Evolutionary conservation across 2,888 invertebrate genomes (phyloP).

Genomic region (Xestobium rufovillosum): DNA sequence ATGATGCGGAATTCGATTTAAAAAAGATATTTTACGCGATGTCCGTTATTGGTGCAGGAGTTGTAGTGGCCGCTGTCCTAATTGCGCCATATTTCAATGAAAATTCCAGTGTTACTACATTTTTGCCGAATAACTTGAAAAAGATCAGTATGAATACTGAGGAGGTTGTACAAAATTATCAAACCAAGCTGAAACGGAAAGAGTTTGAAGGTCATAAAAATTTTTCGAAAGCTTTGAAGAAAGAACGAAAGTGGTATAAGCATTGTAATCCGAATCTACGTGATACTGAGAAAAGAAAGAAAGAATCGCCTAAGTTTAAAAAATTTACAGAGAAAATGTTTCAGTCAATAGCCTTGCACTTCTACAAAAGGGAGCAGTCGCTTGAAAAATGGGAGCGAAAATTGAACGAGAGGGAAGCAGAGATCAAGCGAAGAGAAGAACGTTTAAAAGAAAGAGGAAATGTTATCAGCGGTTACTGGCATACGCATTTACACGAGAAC

Average conservation of each 20-base stretch:
- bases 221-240: no score
- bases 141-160: not conserved
- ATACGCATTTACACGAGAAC: slow-evolving; percentile 28
- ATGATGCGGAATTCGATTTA: not conserved
- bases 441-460: slow-evolving; percentile 19
- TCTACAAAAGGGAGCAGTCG: no score
- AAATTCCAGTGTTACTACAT: no score
- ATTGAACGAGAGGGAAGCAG: slow-evolving; percentile 17
- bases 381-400: slow-evolving; percentile 16
- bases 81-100: not conserved
- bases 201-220: not conserved
- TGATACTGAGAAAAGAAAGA: no score
- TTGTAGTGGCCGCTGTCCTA: slow-evolving; percentile 3
- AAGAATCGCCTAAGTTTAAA: no score
- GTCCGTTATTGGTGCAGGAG: not conserved
- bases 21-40: not conserved
- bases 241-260: no score
- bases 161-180: not conserved
- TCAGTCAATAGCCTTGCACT: no score
- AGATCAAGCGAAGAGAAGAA: slow-evolving; percentile 17
- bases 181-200: not conserved
- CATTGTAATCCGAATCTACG: no score
- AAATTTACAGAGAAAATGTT: slow-evolving; percentile 11
- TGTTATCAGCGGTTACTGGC: slow-evolving; percentile 32
- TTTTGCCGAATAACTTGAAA: no score